Percentiles rank a stretch among this genome's conserved stretches.
Conservation (phyloP, 92 coral and sea anemone species). For the Palythoa grandis region DNA sequence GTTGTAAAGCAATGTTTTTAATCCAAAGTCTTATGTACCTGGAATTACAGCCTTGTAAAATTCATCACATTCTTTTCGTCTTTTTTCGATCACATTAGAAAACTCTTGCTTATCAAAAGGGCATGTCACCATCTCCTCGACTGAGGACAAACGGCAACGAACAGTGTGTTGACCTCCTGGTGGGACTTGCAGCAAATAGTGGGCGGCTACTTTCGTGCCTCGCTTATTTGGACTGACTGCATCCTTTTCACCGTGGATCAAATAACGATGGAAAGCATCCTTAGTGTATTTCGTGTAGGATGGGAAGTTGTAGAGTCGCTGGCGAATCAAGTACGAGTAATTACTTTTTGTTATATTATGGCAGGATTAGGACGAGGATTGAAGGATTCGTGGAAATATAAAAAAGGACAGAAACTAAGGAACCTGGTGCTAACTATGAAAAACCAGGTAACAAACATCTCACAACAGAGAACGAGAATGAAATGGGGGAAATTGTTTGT, state of each 20-base stretch:
- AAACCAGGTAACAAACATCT: too few species aligned
- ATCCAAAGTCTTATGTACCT: constrained; percentile 40
- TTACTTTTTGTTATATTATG: background rate
- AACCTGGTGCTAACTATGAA: too few species aligned
- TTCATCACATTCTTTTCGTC: constrained; percentile 84
- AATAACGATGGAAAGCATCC: constrained; percentile 93
- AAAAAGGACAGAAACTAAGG: background rate
- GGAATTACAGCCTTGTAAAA: constrained; percentile 87
- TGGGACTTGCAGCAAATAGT: constrained; percentile 77
- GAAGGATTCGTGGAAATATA: too few species aligned
- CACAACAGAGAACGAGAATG: too few species aligned
- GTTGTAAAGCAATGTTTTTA: background rate
- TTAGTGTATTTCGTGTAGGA: constrained; percentile 90
- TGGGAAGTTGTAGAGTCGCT: constrained; percentile 68
- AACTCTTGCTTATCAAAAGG: constrained; percentile 76
- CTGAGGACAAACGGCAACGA: constrained; percentile 76
- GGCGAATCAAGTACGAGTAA: background rate
- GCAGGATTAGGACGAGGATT: too few species aligned
- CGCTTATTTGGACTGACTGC: constrained; percentile 77
- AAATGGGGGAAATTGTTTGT: too few species aligned
- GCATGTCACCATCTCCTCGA: constrained; percentile 66
- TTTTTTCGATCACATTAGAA: constrained; percentile 68
- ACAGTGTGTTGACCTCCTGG: constrained; percentile 72
- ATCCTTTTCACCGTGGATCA: constrained; percentile 80
- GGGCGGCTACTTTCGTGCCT: constrained; percentile 90